phyloP scores from a whole-genome alignment of 1,140 invertebrate species.

The Rhizoglyphus robini region DNA sequence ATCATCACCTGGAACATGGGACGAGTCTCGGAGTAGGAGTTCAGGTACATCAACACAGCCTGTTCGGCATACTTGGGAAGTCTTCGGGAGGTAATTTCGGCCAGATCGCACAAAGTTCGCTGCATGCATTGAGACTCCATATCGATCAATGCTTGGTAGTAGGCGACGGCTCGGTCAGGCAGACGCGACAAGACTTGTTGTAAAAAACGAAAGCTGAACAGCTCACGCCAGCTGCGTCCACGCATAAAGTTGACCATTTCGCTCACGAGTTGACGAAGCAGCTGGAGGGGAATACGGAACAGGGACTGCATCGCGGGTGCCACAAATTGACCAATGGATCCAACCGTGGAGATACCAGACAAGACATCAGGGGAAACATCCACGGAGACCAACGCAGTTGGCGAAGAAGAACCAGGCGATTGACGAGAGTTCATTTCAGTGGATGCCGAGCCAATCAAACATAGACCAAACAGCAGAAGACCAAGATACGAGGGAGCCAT shows the following conservation, averaged over 20 bases:
- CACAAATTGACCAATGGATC: neutral
- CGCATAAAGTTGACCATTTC: neutral
- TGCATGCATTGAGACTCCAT: neutral
- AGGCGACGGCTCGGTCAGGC: neutral
- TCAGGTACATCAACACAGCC: neutral
- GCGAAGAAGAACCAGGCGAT: neutral
- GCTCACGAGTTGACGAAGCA: neutral
- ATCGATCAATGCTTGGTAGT: neutral
- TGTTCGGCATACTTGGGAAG: neutral
- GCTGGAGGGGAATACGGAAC: neutral
- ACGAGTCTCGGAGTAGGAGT: neutral
- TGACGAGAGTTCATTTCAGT: neutral
- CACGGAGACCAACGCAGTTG: neutral
- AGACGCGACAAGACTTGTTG: neutral
- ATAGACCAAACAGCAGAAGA: neutral
- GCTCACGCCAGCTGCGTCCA: neutral
- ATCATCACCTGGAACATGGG: neutral
- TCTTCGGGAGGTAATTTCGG: neutral
- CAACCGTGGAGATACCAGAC: neutral
- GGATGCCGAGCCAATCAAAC: neutral
- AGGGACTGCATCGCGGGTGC: neutral
- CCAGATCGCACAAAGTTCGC: neutral
- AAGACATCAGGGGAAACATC: too few relatives aligned
- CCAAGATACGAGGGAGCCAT: neutral
- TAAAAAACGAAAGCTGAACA: neutral